Base-by-base conservation (phyloP, 1,140 invertebrate genomes). In the Lucilia sericata region DNA sequence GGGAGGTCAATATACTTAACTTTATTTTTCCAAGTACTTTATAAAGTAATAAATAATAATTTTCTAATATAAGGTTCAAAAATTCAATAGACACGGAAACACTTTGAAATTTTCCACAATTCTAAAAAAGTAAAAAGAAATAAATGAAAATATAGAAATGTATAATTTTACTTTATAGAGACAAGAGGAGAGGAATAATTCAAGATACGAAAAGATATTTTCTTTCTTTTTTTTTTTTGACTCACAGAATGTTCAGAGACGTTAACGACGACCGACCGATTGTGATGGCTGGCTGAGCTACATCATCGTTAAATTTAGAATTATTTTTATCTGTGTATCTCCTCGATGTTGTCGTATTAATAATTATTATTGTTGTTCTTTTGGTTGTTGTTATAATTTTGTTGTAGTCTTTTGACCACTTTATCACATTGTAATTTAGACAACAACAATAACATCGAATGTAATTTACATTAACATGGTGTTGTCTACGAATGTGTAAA, bases 271-370 rank as follows among this genome's bases (percentile, higher is more conserved):
- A 74, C 25, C 74, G 25, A 74, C 25, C 74, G 74, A 34, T 14
- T 9, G 74, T 42, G 42, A 42, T 42, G 42, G 42, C 10, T 42
- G 42, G 42, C 42, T n/a, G 19, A 3, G 19, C 42, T 80, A 80
- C 76, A 80, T 80, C 76, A 80, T 80, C 19, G 30, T 80, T 80
- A 80, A 80, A 51, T 80, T 80, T 80, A 80, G 76, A 80, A 47
- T 49, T 51, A 13, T 80, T 80, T 80, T 19, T 80, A 47, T 49
- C 76, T 80, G 76, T 80, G 76, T 51, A 80, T 80, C 76, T 49
- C 42, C 42, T 80, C 76, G 47, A 25, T 42, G 76, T 80, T 80
- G 76, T 49, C 76, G 76, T 51, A 49, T 49, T 80, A 80, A 51
- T 80, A 49, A 80, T 80, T 51, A 34, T 30, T 30, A 30, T 78